phyloP scores from a whole-genome alignment of 2,888 invertebrate species.

The Eremobia ochroleuca region DNA sequence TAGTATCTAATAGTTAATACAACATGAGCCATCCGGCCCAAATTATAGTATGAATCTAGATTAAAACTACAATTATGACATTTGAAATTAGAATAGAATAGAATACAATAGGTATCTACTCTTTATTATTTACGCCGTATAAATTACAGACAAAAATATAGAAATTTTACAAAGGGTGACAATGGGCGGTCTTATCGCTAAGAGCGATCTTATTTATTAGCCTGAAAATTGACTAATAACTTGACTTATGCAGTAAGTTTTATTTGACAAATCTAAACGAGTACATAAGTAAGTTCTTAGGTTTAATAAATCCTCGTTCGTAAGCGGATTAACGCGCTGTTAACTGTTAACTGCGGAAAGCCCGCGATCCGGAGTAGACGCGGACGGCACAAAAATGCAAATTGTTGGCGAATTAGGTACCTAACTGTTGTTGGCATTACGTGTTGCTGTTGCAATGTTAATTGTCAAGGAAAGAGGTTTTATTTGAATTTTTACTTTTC shows the following conservation, averaged over 20 bases:
- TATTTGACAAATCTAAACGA: conserved; percentile 15
- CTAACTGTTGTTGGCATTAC: conserved; percentile 44
- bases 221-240: background rate
- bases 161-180: too few relatives aligned
- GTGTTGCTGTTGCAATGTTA: conserved; percentile 27
- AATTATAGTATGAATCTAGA: background rate
- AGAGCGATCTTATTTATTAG: too few relatives aligned
- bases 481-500: background rate
- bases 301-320: conserved; percentile 27
- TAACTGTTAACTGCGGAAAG: conserved; percentile 68
- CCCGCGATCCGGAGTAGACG: conserved; percentile 47
- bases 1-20: background rate
- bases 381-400: conserved; percentile 78
- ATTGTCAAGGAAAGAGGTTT: conserved; percentile 9
- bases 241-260: background rate
- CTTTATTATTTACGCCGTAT: too few relatives aligned
- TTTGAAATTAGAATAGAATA: background rate
- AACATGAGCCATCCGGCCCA: background rate
- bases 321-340: conserved; percentile 68
- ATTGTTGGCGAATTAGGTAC: conserved; percentile 78
- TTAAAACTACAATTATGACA: background rate
- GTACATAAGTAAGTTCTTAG: conserved; percentile 16
- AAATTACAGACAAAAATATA: too few relatives aligned
- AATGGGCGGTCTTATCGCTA: too few relatives aligned
- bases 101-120: too few relatives aligned